Conservation (phyloP, 2,113 vertebrate genomes). For the Pygoscelis adeliae region DNA sequence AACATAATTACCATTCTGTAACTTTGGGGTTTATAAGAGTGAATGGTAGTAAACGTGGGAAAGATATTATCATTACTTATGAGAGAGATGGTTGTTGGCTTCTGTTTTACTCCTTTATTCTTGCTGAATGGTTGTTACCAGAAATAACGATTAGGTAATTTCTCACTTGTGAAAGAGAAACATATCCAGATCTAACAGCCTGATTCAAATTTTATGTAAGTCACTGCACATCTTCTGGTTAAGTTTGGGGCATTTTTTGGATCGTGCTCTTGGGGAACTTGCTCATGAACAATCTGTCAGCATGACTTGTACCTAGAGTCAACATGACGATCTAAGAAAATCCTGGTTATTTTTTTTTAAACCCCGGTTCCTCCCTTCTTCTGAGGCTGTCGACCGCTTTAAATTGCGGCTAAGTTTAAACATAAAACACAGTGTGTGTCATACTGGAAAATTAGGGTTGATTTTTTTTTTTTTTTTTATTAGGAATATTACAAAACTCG, state of each 20-base stretch:
- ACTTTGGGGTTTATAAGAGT: background rate
- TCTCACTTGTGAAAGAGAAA: background rate
- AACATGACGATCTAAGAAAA: background rate
- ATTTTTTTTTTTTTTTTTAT: background rate
- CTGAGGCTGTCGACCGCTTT: background rate
- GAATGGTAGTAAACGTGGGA: background rate
- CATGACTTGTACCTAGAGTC: background rate
- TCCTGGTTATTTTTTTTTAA: background rate
- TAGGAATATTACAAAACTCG: constrained; percentile 26
- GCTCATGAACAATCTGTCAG: background rate
- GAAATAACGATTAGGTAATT: background rate
- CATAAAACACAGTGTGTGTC: background rate
- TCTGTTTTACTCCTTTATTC: background rate
- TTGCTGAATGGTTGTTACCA: background rate
- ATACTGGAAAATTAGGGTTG: constrained; percentile 34
- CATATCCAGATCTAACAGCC: background rate
- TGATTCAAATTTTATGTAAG: background rate
- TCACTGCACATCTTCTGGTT: background rate
- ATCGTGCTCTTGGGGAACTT: background rate
- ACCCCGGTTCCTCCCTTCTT: background rate
- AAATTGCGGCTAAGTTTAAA: constrained; percentile 13
- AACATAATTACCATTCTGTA: background rate
- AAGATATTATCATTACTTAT: background rate
- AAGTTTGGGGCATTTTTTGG: background rate
- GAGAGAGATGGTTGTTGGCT: background rate